Evolutionary conservation across 2,888 invertebrate genomes (phyloP), one percentile per base, ranked within the genome.

Genomic region (Hydrotaea diabolus): DNA sequence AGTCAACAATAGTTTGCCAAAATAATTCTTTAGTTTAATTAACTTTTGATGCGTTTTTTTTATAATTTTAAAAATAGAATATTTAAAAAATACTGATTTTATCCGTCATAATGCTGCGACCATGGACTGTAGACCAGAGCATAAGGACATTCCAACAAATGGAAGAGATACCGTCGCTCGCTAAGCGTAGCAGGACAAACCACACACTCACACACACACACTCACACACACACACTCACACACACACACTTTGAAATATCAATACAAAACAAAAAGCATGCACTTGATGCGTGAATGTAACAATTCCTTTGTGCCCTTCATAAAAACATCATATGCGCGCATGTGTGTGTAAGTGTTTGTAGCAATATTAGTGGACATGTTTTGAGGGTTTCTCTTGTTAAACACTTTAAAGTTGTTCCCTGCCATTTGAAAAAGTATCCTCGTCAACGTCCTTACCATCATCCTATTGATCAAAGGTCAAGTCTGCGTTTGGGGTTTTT

Each of bases 271-370:
- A 66, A 43, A 36, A 43, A 66, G 39, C 43, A 66, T 66, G 66
- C 66, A 66, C 66, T 66, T 66, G 66, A 66, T 66, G 66, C 39
- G 43, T 66, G 66, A 66, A 66, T 66, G 66, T 66, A 66, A 66
- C 39, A 66, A 66, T 43, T 66, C 36, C 39, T 66, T 39, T 17
- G 39, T 66, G 66, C 36, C 66, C 17, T 66, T 66, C 36, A 36
- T 64, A 36, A 66, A 66, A 66, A 43, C 13, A 66, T 9, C 9
- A 66, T 13, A n/a, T 19, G 57, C 8, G 23, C 23, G 19, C 39
- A 19, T 66, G 66, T 19, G 36, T 19, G 66, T 66, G 66, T 4
- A 31, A 31, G 2, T 31, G 31, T 31, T 31, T 31, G 31, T 31
- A 31, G 31, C 7, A 31, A 7, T 31, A 31, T 31, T 31, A 7